phyloP scores from a whole-genome alignment of 2,888 invertebrate species.

The Chrysotoxum bicinctum region DNA sequence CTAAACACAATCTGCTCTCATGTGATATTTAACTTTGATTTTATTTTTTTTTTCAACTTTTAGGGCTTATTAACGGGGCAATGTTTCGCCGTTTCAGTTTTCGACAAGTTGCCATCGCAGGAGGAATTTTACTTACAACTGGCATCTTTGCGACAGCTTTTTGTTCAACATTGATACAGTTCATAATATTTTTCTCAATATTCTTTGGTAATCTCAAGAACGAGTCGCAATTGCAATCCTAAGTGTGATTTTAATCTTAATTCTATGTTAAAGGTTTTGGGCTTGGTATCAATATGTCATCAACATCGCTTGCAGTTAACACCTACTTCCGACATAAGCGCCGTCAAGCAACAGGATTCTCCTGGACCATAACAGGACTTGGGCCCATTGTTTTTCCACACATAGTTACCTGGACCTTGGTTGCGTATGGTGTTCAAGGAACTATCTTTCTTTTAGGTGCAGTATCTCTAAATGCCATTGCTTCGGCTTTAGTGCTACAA shows the following conservation, averaged over 20 bases:
- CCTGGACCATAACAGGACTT: constrained; percentile 88
- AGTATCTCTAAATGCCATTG: constrained; percentile 86
- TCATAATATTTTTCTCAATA: constrained; percentile 86
- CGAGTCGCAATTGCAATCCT: not conserved
- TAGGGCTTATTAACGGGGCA: constrained; percentile 86
- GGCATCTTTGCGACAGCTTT: constrained; percentile 85
- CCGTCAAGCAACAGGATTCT: constrained; percentile 87
- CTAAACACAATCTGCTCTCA: not conserved
- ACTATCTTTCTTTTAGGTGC: constrained; percentile 87
- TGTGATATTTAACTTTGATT: not conserved
- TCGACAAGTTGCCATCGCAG: constrained; percentile 86
- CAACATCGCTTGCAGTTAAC: constrained; percentile 87
- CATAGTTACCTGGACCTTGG: constrained; percentile 85
- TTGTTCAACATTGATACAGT: constrained; percentile 85
- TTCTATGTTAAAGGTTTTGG: constrained; percentile 79
- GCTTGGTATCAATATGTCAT: constrained; percentile 86
- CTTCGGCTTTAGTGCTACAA: constrained; percentile 86
- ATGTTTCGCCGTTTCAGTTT: constrained; percentile 87
- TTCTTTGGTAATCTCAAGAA: constrained; percentile 85
- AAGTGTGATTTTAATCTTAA: not conserved
- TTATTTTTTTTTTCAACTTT: not conserved
- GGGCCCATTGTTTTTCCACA: constrained; percentile 89
- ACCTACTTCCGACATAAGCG: constrained; percentile 88
- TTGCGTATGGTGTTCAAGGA: constrained; percentile 85
- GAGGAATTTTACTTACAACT: constrained; percentile 84